phyloP scores from a whole-genome alignment of 2,888 invertebrate species.

The Tiliacea aurago region DNA sequence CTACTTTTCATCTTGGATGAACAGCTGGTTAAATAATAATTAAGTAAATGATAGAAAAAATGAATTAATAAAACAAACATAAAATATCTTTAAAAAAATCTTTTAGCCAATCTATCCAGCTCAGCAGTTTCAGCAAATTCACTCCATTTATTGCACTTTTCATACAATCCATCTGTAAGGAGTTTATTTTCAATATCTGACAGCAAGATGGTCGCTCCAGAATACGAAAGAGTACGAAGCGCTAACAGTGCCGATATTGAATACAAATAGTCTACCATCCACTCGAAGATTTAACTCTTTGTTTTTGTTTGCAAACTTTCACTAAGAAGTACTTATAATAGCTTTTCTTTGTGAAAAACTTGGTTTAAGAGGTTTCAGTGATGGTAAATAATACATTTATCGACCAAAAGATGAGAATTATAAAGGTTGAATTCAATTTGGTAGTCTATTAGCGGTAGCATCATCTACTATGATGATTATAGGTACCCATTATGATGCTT shows the following conservation, averaged over 20 bases:
- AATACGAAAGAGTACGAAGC: conserved; percentile 47
- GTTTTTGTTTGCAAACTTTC: not conserved
- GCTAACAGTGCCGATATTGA: conserved; percentile 34
- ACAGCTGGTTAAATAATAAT: not conserved
- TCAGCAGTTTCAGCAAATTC: not conserved
- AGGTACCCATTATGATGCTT: not conserved
- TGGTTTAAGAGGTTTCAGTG: not conserved
- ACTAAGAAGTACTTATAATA: not conserved
- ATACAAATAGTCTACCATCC: conserved; percentile 46
- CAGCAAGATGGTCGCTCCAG: conserved; percentile 40
- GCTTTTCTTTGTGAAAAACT: conserved; percentile 1
- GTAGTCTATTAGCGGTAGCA: not conserved
- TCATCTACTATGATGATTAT: not conserved
- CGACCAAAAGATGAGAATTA: not conserved
- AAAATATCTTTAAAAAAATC: not conserved
- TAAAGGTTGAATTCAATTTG: not conserved
- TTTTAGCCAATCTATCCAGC: not conserved
- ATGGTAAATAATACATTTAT: not conserved
- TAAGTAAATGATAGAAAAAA: not conserved
- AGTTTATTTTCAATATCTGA: conserved; percentile 61
- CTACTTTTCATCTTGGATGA: no score
- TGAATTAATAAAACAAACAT: not conserved
- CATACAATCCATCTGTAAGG: conserved; percentile 45
- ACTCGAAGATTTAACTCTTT: conserved; percentile 8
- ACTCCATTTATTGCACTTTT: conserved; percentile 32